phyloP scores from a whole-genome alignment of 2,888 invertebrate species.

The Drosophila quinaria region DNA sequence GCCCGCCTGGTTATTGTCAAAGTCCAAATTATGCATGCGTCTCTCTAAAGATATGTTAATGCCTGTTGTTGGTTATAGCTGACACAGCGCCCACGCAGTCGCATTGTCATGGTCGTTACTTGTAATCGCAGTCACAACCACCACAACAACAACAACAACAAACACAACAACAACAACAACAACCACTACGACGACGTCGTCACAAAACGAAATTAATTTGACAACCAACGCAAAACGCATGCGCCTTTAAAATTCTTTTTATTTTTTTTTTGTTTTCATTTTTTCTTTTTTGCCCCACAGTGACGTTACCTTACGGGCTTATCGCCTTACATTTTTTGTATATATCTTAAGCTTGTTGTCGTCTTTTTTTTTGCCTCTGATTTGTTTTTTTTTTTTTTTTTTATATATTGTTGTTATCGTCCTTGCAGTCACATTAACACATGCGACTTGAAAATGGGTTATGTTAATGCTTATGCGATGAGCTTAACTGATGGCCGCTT shows the following conservation, averaged over 20 bases:
- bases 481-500: constrained; percentile 45
- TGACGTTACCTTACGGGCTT: constrained; percentile 61
- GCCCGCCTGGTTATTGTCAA: constrained; percentile 65
- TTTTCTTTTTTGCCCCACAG: neutral
- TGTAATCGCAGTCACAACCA: constrained; percentile 40
- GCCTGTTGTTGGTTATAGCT: constrained; percentile 64
- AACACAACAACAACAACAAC: constrained; percentile 14
- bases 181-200: constrained; percentile 58
- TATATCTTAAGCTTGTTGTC: constrained; percentile 76
- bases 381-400: neutral
- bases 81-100: constrained; percentile 75
- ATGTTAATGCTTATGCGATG: constrained; percentile 43
- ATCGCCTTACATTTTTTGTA: constrained; percentile 72
- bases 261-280: too few relatives aligned
- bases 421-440: constrained; percentile 75
- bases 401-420: constrained; percentile 62
- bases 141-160: constrained; percentile 12
- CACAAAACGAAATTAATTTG: constrained; percentile 78
- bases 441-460: constrained; percentile 67
- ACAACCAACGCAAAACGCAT: constrained; percentile 80
- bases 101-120: constrained; percentile 64
- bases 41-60: constrained; percentile 71
- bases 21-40: constrained; percentile 78
- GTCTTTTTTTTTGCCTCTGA: constrained; percentile 14
- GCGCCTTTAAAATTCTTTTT: constrained; percentile 65